phyloP scores from a whole-genome alignment of 23 tunicate genomes.

The Botrylloides violaceus region DNA sequence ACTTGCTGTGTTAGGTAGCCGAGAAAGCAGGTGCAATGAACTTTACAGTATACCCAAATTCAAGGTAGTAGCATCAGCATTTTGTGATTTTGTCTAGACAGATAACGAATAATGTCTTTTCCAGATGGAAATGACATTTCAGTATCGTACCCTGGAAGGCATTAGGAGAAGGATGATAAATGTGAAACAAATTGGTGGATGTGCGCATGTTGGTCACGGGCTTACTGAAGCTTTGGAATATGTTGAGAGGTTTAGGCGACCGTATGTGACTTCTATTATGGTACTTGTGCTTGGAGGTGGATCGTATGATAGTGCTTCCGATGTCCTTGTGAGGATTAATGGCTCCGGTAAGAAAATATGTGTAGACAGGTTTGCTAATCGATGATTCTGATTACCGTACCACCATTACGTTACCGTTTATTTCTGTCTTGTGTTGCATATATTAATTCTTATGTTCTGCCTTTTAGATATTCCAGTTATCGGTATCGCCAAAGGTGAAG shows the following conservation, averaged over 20 bases:
- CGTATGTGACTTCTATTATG: background rate
- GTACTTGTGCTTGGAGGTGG: slow-evolving; percentile 7
- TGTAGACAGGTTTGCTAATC: too few species aligned
- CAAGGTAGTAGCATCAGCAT: background rate
- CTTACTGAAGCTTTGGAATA: background rate
- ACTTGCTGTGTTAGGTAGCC: slow-evolving; percentile 5
- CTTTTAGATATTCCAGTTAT: background rate
- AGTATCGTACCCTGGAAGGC: slow-evolving; percentile 1
- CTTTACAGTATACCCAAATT: background rate
- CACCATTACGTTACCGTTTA: too few species aligned
- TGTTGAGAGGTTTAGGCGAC: background rate
- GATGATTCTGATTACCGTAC: too few species aligned
- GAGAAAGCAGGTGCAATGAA: slow-evolving; percentile 15
- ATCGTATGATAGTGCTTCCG: background rate
- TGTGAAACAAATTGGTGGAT: slow-evolving; percentile 14
- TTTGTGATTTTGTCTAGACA: too few species aligned
- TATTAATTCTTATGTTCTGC: background rate
- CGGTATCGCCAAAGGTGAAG: slow-evolving; percentile 2
- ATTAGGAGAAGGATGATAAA: background rate
- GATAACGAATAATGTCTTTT: too few species aligned
- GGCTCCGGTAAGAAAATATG: slow-evolving; percentile 5
- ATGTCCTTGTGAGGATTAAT: background rate
- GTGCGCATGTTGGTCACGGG: slow-evolving; percentile 15
- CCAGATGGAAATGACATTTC: slow-evolving; percentile 1
- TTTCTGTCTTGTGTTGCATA: background rate